These are phyloP conservation scores for Artibeus lituratus DNA, from an alignment of 2,797 vertebrate genomes.

Conservation along the genomic window DNA sequence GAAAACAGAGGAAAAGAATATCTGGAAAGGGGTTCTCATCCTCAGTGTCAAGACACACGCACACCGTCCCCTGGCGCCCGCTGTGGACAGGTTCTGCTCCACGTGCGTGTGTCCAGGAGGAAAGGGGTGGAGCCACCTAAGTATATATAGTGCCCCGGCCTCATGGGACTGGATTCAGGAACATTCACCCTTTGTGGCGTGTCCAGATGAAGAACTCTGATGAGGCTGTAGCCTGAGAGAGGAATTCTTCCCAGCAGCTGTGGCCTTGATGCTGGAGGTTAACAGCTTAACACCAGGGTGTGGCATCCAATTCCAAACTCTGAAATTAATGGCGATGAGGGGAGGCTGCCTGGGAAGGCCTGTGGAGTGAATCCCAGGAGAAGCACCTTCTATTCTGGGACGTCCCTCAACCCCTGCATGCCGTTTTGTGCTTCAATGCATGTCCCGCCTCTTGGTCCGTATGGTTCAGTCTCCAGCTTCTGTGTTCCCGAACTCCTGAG, in stretches of 20 bases:
- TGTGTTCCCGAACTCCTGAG: background rate
- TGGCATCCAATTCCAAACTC: conserved; percentile 32
- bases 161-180: background rate
- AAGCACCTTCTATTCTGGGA: conserved; percentile 66
- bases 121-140: background rate
- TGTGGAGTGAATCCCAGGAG: conserved; percentile 54
- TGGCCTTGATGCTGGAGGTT: conserved; percentile 62
- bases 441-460: background rate
- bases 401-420: background rate
- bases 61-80: background rate
- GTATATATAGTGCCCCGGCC: background rate
- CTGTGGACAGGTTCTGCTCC: background rate
- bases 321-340: conserved; percentile 51
- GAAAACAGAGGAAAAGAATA: background rate
- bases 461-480: background rate
- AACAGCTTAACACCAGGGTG: conserved; percentile 68
- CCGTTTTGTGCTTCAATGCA: background rate
- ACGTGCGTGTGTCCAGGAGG: background rate
- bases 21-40: background rate
- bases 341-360: conserved; percentile 46
- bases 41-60: background rate
- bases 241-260: conserved; percentile 46
- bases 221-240: conserved; percentile 15
- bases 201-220: conserved; percentile 37
- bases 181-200: conserved; percentile 17